A percentile compares a stretch with the other conserved stretches of the same genome.
phyloP scores from a whole-genome alignment of 2,113 vertebrate genomes.

The Calypte anna region DNA sequence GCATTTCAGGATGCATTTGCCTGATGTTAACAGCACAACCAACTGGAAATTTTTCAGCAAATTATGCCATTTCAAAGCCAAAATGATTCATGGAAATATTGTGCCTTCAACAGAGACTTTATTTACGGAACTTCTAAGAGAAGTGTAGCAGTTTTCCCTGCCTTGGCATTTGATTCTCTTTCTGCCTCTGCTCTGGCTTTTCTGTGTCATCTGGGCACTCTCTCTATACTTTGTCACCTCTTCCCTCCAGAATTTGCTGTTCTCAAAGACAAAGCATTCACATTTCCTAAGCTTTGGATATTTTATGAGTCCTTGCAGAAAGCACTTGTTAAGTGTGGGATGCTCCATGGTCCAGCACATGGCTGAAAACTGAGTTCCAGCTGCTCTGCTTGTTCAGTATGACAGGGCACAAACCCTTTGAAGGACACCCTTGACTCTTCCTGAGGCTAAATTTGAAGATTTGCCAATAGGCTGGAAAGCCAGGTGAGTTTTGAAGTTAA shows the following conservation, averaged over 20 bases:
- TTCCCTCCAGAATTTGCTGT: background rate
- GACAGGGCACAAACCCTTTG: background rate
- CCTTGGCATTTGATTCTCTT: background rate
- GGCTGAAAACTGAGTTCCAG: background rate
- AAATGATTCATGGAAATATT: background rate
- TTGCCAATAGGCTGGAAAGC: background rate
- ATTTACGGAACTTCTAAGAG: background rate
- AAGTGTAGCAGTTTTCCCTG: background rate
- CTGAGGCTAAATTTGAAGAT: background rate
- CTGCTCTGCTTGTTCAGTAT: background rate
- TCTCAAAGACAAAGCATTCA: background rate
- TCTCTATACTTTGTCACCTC: background rate
- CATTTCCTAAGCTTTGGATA: background rate
- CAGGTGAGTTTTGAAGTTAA: background rate
- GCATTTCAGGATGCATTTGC: background rate
- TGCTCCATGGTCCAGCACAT: background rate
- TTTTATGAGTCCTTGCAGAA: background rate
- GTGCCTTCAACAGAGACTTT: background rate
- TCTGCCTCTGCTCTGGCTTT: background rate
- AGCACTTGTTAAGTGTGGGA: background rate
- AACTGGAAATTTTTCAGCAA: background rate
- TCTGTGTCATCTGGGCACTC: background rate
- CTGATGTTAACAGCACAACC: background rate
- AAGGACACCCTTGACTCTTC: background rate
- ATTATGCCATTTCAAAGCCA: background rate